phyloP scores from a whole-genome alignment of 2,797 vertebrate genomes.

The Nannoperca obscura region DNA sequence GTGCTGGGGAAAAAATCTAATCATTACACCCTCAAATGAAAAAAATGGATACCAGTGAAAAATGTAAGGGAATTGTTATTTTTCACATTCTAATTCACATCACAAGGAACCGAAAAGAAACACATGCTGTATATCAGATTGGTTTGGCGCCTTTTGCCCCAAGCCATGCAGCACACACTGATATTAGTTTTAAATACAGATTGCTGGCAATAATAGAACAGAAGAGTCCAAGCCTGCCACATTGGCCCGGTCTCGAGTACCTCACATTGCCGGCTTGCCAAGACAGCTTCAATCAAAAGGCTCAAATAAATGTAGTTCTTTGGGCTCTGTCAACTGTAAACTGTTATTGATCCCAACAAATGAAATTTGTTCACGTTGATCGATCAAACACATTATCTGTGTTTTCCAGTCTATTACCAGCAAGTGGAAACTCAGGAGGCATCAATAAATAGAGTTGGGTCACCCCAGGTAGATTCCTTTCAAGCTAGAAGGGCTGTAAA shows the following conservation, averaged over 20 bases:
- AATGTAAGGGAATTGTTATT: slow-evolving; percentile 86
- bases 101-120: slow-evolving; percentile 84
- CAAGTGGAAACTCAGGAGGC: slow-evolving; percentile 92
- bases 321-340: slow-evolving; percentile 97
- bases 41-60: slow-evolving; percentile 84
- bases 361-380: slow-evolving; percentile 99
- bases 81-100: slow-evolving; percentile 89
- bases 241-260: slow-evolving; percentile 82
- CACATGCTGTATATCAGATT: slow-evolving; percentile 86
- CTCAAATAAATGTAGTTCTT: slow-evolving; percentile 94
- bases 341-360: slow-evolving; percentile 99
- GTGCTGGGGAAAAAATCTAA: slow-evolving; percentile 83
- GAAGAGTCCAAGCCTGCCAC: slow-evolving; percentile 85
- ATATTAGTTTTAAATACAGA: slow-evolving; percentile 96
- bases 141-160: slow-evolving; percentile 87
- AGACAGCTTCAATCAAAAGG: slow-evolving; percentile 94
- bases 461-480: slow-evolving; percentile 87
- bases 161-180: slow-evolving; percentile 85
- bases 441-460: slow-evolving; percentile 91
- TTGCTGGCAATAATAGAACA: slow-evolving; percentile 88
- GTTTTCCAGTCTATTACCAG: slow-evolving; percentile 96
- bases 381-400: slow-evolving; percentile 99
- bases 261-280: slow-evolving; percentile 81
- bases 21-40: slow-evolving; percentile 85
- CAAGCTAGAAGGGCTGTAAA: slow-evolving; percentile 74